Evolutionary conservation across 2,888 invertebrate species (phyloP), one percentile per base, ranked within the genome.

Genomic region (Drymonia ruficornis): DNA sequence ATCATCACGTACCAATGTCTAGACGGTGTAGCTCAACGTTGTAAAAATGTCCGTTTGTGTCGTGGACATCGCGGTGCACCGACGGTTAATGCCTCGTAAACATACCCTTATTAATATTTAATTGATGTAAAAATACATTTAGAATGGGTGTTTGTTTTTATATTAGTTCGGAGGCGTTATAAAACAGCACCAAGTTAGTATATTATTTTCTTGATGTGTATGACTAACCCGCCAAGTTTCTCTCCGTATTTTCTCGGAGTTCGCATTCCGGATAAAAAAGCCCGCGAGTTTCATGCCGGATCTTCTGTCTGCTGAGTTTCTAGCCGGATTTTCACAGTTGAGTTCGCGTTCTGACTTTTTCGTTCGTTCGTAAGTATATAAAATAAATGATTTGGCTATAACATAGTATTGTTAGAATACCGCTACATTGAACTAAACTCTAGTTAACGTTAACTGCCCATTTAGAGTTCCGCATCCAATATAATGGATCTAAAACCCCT

Each of bases 21-120:
- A 43, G 43, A 43, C 69, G 49, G 38, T 38, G 62, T 65, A 55
- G 54, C 54, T 67, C 59, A 63, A 45, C 34, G 49, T 43, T 55
- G 51, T 43, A 51, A 54, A 55, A 51, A 58, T 58, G 51, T 49
- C 43, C 19, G 13, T n/a, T n/a, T 5, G n/a, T n/a, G 36, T 36
- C 36, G 36, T 36, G 36, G 36, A 2, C 11, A n/a, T n/a, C 36
- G 9, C 2, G 16, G 16, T 16, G 11, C 16, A 16, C 38, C 15
- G 38, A 16, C 16, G 11, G 40, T 16, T 16, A 8, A 11, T 15
- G 15, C n/a, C 15, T 40, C 7, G 36, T 40, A 40, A 40, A 40
- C 16, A 40, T 16, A 36, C 6, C 40, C 40, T 40, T 16, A 40
- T 40, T 40, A 40, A 40, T 40, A 40, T 40, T 40, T 40, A 40